Evolutionary conservation across 2,797 vertebrate genomes (phyloP), one percentile per base, ranked within the genome.

Genomic region (Kryptolebias ocellatus): DNA sequence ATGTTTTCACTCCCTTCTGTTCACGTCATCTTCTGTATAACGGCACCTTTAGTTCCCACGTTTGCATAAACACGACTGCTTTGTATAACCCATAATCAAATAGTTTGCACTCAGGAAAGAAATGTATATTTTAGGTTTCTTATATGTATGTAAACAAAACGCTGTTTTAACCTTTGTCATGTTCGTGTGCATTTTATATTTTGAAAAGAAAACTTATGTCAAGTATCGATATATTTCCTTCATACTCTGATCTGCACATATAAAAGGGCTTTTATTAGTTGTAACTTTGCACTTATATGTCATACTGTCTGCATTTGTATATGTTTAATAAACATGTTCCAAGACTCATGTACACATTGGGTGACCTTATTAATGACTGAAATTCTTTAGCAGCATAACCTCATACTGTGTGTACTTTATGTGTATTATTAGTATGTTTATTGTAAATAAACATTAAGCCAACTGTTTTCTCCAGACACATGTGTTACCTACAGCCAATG

Each of bases 71-170:
- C 17, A 47, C 17, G 7, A 10, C 64, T 61, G 29, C 37, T 0
- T 24, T 24, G 12, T 76, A 31, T 65, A 29, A 57, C 16, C 28
- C 3, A 24, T 24, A 24, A 24, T 0, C n/a, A 73, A 61, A 63
- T 54, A 56, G 49, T 81, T 62, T 86, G 84, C 85, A 86, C 78
- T 80, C 51, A 28, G 64, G 51, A 69, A 59, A 64, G 18, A 72
- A 44, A 53, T 61, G 44, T 69, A 46, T 49, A 45, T 44, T 53
- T 29, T 18, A 14, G 17, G 6, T 71, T 74, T 67, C 31, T 56
- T 47, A 47, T 76, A 53, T 62, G 47, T 59, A 51, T 45, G 55
- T 67, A 14, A 62, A 76, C 53, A 76, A 61, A 60, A 14, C 50
- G 34, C 14, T 53, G 8, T 72, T 69, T 67, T 54, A 31, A 70